These are phyloP conservation scores for Embidobia sp. DNA, from an alignment of 2,888 invertebrate species.

Conservation along the genomic window DNA sequence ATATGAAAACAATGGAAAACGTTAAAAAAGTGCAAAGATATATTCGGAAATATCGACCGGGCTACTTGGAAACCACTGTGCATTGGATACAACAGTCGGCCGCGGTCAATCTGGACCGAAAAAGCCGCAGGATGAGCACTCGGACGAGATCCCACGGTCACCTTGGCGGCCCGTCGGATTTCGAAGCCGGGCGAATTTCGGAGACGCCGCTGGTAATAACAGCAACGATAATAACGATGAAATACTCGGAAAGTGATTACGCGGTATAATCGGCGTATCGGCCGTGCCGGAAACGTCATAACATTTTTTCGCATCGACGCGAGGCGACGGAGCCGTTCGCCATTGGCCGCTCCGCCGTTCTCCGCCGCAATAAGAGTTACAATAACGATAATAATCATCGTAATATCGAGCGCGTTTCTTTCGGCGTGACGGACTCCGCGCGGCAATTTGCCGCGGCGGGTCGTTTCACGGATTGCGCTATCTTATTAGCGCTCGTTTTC, in stretches of 20 bases:
- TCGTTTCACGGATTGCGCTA: conserved; percentile 57
- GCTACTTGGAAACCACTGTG: no score
- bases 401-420: conserved; percentile 46
- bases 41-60: no score
- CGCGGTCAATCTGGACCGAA: no score
- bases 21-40: no score
- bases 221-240: conserved; percentile 32
- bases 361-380: conserved; percentile 24
- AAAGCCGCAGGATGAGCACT: no score
- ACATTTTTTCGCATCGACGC: conserved; percentile 48
- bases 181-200: conserved; percentile 12
- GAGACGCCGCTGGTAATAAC: conserved; percentile 12
- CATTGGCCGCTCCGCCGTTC: conserved; percentile 27
- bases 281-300: conserved; percentile 42
- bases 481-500: conserved; percentile 60
- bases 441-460: conserved; percentile 49
- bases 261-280: conserved; percentile 34
- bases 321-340: conserved; percentile 1
- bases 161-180: no score
- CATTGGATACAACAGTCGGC: no score
- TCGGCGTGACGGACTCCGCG: conserved; percentile 38
- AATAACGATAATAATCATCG: conserved; percentile 46
- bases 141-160: conserved; percentile 1
- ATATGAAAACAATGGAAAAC: no score
- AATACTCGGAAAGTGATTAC: conserved; percentile 58